Evolutionary conservation across 2,888 invertebrate species (phyloP).

Genomic region (Drosophila suboccidentalis): DNA sequence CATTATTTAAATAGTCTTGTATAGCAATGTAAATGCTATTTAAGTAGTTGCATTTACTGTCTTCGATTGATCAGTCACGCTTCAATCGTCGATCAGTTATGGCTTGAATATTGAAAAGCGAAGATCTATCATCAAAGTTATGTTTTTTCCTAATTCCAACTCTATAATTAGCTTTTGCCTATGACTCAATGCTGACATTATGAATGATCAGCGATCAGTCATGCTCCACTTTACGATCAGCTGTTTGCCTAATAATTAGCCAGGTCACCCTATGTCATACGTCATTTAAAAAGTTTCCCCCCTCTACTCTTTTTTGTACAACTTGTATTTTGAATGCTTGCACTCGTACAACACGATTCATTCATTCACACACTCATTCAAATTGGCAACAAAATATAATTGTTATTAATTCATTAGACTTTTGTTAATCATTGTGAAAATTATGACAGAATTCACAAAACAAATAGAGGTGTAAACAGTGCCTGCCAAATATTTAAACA

Average conservation of each 20-base stretch:
- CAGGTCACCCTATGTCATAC: conserved; percentile 18
- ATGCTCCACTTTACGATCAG: conserved; percentile 42
- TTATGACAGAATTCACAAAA: conserved; percentile 12
- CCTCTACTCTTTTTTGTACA: not conserved
- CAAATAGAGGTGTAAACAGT: conserved; percentile 10
- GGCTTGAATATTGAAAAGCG: not conserved
- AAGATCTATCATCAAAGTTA: conserved; percentile 1
- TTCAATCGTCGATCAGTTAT: conserved; percentile 4
- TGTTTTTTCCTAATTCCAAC: not conserved
- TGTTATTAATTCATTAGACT: conserved; percentile 46
- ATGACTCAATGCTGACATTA: conserved; percentile 10
- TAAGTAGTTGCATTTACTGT: not conserved
- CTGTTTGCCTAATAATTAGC: conserved; percentile 22
- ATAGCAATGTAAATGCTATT: not conserved
- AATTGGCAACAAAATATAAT: conserved; percentile 51
- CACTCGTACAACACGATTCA: conserved; percentile 48
- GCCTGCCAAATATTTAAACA: conserved; percentile 45
- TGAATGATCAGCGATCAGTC: conserved; percentile 31
- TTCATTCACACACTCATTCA: conserved; percentile 65
- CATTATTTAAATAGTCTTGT: not conserved
- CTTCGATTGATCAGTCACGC: conserved; percentile 27
- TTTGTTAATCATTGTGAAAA: conserved; percentile 12
- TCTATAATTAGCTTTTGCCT: conserved; percentile 1
- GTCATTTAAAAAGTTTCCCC: conserved; percentile 4
- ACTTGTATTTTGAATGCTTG: conserved; percentile 1